A percentile compares a stretch with the other conserved stretches of the same genome.
phyloP scores from a whole-genome alignment of 2,113 vertebrate species.

The Ardeotis arabs region DNA sequence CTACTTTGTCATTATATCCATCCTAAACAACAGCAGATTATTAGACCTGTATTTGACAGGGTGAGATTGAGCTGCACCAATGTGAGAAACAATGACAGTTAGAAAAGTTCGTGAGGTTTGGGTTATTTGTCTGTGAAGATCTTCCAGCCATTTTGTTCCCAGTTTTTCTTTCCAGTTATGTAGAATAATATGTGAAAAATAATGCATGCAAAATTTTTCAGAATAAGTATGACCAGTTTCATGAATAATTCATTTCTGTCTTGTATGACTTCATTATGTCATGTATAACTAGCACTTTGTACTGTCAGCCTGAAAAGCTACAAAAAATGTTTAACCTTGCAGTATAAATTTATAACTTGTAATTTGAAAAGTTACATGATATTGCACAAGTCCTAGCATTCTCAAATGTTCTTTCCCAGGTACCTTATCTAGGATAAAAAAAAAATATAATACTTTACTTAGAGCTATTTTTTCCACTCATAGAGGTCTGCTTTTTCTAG shows the following conservation, averaged over 20 bases:
- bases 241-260: slow-evolving; percentile 55
- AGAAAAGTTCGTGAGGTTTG: background rate
- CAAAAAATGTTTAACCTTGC: slow-evolving; percentile 53
- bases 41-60: background rate
- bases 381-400: background rate
- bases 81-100: background rate
- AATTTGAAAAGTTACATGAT: slow-evolving; percentile 47
- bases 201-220: slow-evolving; percentile 26
- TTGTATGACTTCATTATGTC: slow-evolving; percentile 64
- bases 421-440: background rate
- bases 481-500: background rate
- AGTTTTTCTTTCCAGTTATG: background rate
- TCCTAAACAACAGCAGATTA: background rate
- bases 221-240: background rate
- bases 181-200: background rate
- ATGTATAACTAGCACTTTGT: slow-evolving; percentile 63
- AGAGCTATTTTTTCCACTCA: background rate
- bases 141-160: background rate
- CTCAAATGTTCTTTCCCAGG: background rate
- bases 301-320: slow-evolving; percentile 45
- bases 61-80: background rate
- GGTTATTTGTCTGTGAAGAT: background rate
- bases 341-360: slow-evolving; percentile 47
- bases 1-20: background rate
- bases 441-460: background rate